phyloP scores from a whole-genome alignment of 2,888 invertebrate species.

The Brachycybe producta region DNA sequence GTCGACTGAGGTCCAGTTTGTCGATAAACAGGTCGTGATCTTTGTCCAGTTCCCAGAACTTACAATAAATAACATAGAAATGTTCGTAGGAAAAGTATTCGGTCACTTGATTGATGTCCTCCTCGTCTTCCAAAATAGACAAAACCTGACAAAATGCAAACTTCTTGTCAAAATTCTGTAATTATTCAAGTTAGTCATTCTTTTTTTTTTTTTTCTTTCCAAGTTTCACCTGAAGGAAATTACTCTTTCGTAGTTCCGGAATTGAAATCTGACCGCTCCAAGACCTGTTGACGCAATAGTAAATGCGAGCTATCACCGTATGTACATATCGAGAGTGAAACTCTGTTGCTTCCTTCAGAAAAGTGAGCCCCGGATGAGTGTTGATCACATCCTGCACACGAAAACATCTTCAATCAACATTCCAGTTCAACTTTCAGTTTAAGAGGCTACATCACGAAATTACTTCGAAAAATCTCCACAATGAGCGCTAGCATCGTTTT shows the following conservation, averaged over 20 bases:
- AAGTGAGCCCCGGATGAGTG: slow-evolving; percentile 91
- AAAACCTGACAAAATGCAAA: slow-evolving; percentile 38
- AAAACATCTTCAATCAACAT: too few relatives aligned
- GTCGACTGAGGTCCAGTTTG: slow-evolving; percentile 80
- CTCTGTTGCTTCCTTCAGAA: slow-evolving; percentile 93
- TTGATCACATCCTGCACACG: slow-evolving; percentile 82
- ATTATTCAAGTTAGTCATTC: neutral
- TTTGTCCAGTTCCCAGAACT: slow-evolving; percentile 98
- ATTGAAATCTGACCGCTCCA: slow-evolving; percentile 90
- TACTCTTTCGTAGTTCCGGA: slow-evolving; percentile 77
- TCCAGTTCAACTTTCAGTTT: neutral
- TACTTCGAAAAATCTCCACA: too few relatives aligned
- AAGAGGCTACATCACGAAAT: too few relatives aligned
- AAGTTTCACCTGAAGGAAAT: slow-evolving; percentile 53
- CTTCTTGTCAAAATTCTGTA: neutral
- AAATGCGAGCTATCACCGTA: slow-evolving; percentile 94
- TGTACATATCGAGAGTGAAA: slow-evolving; percentile 98
- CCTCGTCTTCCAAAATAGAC: slow-evolving; percentile 78
- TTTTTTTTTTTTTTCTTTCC: neutral
- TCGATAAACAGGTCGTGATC: slow-evolving; percentile 96
- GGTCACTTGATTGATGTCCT: slow-evolving; percentile 82
- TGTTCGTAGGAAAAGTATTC: slow-evolving; percentile 88
- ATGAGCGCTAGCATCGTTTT: too few relatives aligned
- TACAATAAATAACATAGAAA: slow-evolving; percentile 99
- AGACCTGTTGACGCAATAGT: slow-evolving; percentile 89